Evolutionary conservation across 1,140 invertebrate species (phyloP).

Genomic region (Whitmania pigra): DNA sequence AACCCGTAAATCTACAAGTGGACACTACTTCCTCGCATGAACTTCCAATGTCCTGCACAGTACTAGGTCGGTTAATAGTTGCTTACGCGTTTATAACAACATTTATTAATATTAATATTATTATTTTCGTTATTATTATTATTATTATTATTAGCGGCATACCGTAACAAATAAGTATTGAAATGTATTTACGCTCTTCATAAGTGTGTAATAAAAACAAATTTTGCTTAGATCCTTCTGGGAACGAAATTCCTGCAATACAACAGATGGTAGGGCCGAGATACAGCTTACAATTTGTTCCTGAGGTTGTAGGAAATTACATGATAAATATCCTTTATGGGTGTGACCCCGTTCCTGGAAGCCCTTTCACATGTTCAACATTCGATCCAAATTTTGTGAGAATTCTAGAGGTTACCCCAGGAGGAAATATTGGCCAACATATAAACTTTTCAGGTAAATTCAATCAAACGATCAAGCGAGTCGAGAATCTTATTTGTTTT

Average conservation of each 20-base stretch:
- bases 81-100: too few relatives aligned
- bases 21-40: slow-evolving; percentile 5
- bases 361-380: slow-evolving; percentile 79
- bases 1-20: slow-evolving; percentile 1
- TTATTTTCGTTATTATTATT: too few relatives aligned
- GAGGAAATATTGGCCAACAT: slow-evolving; percentile 65
- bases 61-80: not conserved
- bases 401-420: slow-evolving; percentile 65
- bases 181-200: too few relatives aligned
- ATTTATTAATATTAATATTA: too few relatives aligned
- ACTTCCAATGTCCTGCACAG: slow-evolving; percentile 7
- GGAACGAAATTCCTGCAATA: not conserved
- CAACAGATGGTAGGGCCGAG: not conserved
- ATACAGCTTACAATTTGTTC: slow-evolving; percentile 10
- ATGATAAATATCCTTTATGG: slow-evolving; percentile 79
- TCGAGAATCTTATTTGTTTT: too few relatives aligned
- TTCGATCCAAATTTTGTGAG: slow-evolving; percentile 78
- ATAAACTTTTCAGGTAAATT: slow-evolving; percentile 58
- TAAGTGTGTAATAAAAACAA: not conserved
- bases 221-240: slow-evolving; percentile 12
- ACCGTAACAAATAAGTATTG: too few relatives aligned
- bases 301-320: slow-evolving; percentile 53
- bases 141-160: too few relatives aligned
- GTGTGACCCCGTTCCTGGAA: slow-evolving; percentile 72
- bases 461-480: not conserved